A percentile compares a stretch with the other conserved stretches of the same genome.
phyloP scores from a whole-genome alignment of 2,888 invertebrate species.

The Aphidoletes aphidimyza region DNA sequence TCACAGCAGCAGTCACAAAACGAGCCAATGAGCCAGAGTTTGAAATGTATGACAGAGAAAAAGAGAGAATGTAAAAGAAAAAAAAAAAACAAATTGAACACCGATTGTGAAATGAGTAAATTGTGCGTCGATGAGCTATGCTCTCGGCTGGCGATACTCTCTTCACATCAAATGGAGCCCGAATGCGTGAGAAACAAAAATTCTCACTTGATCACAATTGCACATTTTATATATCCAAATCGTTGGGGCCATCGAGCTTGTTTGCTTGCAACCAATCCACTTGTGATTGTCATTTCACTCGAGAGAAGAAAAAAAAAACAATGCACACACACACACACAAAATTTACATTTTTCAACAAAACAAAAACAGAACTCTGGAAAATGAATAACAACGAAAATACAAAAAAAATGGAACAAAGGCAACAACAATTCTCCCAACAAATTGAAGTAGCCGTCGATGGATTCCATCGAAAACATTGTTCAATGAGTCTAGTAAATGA shows the following conservation, averaged over 20 bases:
- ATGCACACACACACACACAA: too few relatives aligned
- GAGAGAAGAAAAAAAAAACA: too few relatives aligned
- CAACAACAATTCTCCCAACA: not conserved
- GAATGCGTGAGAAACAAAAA: not conserved
- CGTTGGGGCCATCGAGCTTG: not conserved
- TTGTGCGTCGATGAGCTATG: slow-evolving; percentile 9
- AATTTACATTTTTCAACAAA: too few relatives aligned
- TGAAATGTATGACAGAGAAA: not conserved
- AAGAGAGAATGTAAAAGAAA: not conserved
- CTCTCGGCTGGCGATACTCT: not conserved
- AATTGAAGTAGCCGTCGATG: not conserved
- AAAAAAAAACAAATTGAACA: not conserved
- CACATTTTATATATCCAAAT: not conserved
- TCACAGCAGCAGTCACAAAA: too few relatives aligned
- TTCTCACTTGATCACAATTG: not conserved
- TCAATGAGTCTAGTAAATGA: not conserved
- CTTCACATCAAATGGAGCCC: not conserved
- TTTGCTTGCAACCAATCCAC: too few relatives aligned
- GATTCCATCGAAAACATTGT: not conserved
- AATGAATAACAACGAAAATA: not conserved
- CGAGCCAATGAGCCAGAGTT: too few relatives aligned
- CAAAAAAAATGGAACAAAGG: not conserved
- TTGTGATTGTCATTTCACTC: too few relatives aligned
- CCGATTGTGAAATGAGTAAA: slow-evolving; percentile 25
- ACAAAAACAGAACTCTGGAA: too few relatives aligned